Evolutionary conservation across 2,797 vertebrate species (phyloP), one percentile per base, ranked within the genome.

Genomic region (Dendrocincla tyrannina): DNA sequence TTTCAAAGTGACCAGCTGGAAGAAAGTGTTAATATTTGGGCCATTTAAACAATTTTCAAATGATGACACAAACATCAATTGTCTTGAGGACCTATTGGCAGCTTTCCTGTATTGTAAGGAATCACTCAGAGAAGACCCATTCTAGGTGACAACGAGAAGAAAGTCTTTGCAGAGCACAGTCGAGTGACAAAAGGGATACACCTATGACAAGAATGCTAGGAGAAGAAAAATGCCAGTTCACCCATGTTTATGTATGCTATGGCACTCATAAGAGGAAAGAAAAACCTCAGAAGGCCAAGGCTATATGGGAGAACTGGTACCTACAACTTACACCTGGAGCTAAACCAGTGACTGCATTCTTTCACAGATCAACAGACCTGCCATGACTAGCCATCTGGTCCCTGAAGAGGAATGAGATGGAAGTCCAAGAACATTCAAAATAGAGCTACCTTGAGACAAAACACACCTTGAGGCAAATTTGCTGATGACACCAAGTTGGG

Each of bases 1-100:
- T 89, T 88, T 85, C 56, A 46, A 84, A 88, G 79, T 88, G 75
- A 91, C 68, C 78, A 74, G 18, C 37, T 95, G 76, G 25, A 41
- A 85, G 19, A 15, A 67, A 85, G 82, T 53, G 64, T 37, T 91
- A 64, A 83, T 93, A 85, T 95, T 83, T 64, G 46, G 56, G 79
- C 53, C 56, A 74, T 77, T 92, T 89, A 75, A 88, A n/a, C 30
- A 77, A 58, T 83, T 84, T 88, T 89, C 49, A 84, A 64, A 68
- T 35, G 41, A 55, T 44, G 27, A 39, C 49, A 91, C 33, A 77
- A 91, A 80, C 5, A 85, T 69, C 28, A 59, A 47, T 76, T 95
- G 47, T 42, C 55, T 76, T 88, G 41, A 49, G 47, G 50, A 66
- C 25, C 16, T 76, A 37, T 47, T 76, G 52, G 39, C 68, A 91